Evolutionary conservation across 2,113 vertebrate genomes (phyloP).

Genomic region (Notechis scutatus): DNA sequence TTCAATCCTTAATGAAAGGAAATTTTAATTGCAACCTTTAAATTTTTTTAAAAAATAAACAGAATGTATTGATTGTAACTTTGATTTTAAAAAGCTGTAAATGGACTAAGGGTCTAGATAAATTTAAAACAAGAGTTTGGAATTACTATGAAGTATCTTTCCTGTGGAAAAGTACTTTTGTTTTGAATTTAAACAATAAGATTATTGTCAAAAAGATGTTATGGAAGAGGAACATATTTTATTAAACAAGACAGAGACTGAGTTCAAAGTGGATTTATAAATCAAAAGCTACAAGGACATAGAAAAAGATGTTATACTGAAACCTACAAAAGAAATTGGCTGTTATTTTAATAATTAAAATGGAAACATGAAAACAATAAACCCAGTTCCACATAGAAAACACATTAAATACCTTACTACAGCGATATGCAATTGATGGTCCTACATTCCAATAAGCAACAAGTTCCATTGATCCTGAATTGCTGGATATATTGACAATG

Average conservation of each 20-base stretch:
- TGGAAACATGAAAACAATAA: background rate
- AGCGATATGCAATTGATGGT: background rate
- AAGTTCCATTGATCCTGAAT: background rate
- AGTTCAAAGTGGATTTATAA: background rate
- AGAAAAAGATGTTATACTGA: background rate
- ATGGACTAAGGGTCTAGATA: background rate
- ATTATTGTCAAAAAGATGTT: background rate
- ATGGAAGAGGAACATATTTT: background rate
- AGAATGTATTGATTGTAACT: too few relatives aligned
- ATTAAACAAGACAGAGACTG: background rate
- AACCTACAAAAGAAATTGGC: background rate
- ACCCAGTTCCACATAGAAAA: background rate
- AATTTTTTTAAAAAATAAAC: background rate
- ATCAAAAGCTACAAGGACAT: background rate
- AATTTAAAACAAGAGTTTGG: background rate
- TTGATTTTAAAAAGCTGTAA: background rate
- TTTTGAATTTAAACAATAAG: background rate
- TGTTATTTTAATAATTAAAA: background rate
- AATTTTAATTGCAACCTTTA: background rate
- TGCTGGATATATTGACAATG: background rate
- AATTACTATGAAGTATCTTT: background rate
- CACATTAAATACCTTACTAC: background rate
- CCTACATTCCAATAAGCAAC: background rate
- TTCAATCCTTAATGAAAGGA: background rate
- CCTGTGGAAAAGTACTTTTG: background rate